These are phyloP conservation scores for Apamea crenata DNA, from an alignment of 2,888 invertebrate species.

Conservation along the genomic window DNA sequence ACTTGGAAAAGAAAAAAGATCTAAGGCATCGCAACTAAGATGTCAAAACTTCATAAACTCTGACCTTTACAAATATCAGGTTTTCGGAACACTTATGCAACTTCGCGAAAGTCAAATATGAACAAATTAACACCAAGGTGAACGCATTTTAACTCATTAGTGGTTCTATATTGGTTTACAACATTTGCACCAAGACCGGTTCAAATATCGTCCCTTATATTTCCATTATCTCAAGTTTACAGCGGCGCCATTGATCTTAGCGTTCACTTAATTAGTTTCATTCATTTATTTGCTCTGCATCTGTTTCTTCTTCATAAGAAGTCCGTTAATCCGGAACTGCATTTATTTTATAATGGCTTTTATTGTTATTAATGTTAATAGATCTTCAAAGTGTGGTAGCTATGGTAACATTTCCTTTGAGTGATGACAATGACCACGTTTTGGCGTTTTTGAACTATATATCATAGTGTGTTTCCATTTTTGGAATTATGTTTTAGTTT, in stretches of 20 bases:
- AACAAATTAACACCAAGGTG: slow-evolving; percentile 45
- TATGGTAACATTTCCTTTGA: not conserved
- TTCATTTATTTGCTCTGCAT: slow-evolving; percentile 72
- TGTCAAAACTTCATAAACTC: not conserved
- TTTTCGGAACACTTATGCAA: slow-evolving; percentile 44
- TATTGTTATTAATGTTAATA: slow-evolving; percentile 7
- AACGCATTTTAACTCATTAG: slow-evolving; percentile 23
- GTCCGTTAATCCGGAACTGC: slow-evolving; percentile 22
- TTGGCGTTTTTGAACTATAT: not conserved
- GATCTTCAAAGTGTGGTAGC: not conserved
- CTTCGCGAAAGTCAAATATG: slow-evolving; percentile 40
- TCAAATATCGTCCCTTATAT: slow-evolving; percentile 53
- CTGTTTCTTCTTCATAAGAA: slow-evolving; percentile 73
- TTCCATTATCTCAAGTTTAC: slow-evolving; percentile 31
- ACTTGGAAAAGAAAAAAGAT: not conserved
- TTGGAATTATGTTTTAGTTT: too few relatives aligned
- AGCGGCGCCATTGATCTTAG: slow-evolving; percentile 71
- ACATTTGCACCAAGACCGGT: not conserved
- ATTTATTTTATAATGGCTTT: slow-evolving; percentile 5
- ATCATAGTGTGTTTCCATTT: not conserved
- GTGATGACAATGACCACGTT: not conserved
- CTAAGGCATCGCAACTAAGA: not conserved
- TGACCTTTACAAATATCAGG: slow-evolving; percentile 32
- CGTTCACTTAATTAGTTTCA: slow-evolving; percentile 75
- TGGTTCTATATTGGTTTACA: slow-evolving; percentile 17